Conservation (phyloP, 2,888 invertebrate species). For the Athripsodes cinereus region DNA sequence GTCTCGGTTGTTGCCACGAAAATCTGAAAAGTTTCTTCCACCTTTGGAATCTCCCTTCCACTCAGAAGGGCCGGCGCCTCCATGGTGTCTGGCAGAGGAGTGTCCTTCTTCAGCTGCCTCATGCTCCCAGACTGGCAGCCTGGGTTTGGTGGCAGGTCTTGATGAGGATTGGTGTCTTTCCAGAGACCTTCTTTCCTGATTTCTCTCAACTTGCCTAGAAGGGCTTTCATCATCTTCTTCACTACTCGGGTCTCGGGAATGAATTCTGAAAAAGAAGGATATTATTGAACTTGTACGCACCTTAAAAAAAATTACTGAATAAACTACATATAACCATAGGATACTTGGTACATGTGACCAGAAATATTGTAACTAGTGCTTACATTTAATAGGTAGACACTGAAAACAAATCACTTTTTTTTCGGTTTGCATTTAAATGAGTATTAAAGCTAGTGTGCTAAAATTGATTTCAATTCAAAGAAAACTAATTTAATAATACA, state of each 20-base stretch:
- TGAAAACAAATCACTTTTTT: too few relatives aligned
- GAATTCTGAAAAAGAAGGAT: constrained; percentile 8
- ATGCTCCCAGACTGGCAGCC: not conserved
- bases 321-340: not conserved
- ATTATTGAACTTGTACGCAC: not conserved
- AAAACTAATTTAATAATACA: too few relatives aligned
- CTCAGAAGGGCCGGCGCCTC: not conserved
- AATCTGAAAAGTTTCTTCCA: constrained; percentile 2
- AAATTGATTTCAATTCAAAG: too few relatives aligned
- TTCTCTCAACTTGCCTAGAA: not conserved
- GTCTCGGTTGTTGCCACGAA: not conserved
- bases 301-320: not conserved
- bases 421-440: too few relatives aligned
- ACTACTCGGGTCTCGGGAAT: constrained; percentile 8
- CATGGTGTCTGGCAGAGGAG: not conserved
- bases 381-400: too few relatives aligned
- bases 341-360: too few relatives aligned
- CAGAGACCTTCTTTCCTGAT: not conserved
- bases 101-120: not conserved
- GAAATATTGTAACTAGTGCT: too few relatives aligned
- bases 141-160: constrained; percentile 3
- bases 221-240: constrained; percentile 9
- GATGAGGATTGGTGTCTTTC: constrained; percentile 4
- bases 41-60: not conserved
- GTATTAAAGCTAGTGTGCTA: too few relatives aligned